Evolutionary conservation across 2,113 vertebrate genomes (phyloP).

Genomic region (Alethe castanea): DNA sequence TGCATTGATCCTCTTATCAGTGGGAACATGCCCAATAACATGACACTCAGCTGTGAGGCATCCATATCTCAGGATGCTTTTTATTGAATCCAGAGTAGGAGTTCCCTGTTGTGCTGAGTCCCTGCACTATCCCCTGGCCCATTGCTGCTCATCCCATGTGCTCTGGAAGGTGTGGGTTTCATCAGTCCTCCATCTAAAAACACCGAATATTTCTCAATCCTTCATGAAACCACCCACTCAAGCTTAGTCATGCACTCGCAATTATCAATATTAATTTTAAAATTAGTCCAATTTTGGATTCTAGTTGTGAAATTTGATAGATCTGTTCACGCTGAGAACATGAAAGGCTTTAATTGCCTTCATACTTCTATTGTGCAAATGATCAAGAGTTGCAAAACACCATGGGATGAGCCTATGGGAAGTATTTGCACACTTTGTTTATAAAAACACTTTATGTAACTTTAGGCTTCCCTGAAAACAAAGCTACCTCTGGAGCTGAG

Average conservation of each 20-base stretch:
- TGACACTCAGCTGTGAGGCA: background rate
- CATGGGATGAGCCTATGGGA: background rate
- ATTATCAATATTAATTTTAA: constrained; percentile 40
- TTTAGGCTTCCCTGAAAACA: background rate
- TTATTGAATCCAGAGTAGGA: background rate
- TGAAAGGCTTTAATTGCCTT: constrained; percentile 10
- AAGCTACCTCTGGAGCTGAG: background rate
- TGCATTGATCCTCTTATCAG: background rate
- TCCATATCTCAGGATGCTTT: background rate
- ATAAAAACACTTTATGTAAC: background rate
- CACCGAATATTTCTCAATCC: background rate
- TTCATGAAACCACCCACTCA: constrained; percentile 1
- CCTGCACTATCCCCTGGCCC: background rate
- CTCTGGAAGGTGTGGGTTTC: background rate
- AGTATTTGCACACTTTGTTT: background rate
- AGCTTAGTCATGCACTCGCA: constrained; percentile 23
- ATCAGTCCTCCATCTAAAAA: background rate
- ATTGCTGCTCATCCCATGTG: background rate
- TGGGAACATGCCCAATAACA: background rate
- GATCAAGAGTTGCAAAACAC: background rate
- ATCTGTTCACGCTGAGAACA: constrained; percentile 3
- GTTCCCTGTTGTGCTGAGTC: background rate
- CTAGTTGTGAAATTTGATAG: constrained; percentile 24
- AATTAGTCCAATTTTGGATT: background rate
- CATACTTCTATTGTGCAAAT: constrained; percentile 9